Evolutionary conservation across 2,113 vertebrate species (phyloP), one percentile per base, ranked within the genome.

Genomic region (Xenopus borealis): DNA sequence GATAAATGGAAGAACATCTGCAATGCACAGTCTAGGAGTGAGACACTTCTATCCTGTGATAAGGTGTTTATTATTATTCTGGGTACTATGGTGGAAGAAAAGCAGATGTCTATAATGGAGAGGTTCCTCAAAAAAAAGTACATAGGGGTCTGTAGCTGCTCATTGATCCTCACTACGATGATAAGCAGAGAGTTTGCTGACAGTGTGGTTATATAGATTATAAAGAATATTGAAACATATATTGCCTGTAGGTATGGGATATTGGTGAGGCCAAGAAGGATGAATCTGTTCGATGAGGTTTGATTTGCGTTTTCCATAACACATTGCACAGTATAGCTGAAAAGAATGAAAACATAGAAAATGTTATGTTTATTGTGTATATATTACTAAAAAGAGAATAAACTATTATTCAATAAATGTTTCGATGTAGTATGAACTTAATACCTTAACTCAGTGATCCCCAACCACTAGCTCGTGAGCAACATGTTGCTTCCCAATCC

Each of bases 1-100:
- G 72, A 52, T 10, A 73, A 11, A 11, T 64, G 65, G 10, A 73
- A 73, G 30, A 67, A 75, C 72, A 75, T 67, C 72, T 75, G 72
- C 7, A 64, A n/a, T 33, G 64, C 72, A 33, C 72, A 75, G 33
- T 64, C 72, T 30, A 67, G 17, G 40, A 67, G 59, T 19, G 72
- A 67, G 61, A 75, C 66, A 17, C 53, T 66, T 47, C 46, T 61
- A 55, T 67, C 63, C 23, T 17, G 33, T 30, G 40, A 46, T 58
- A 75, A 33, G 16, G 64, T 67, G 19, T 47, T 75, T 5, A 30
- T 40, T 3, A 75, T 27, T 27, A 27, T 27, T 27, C 23, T 27
- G 23, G 23, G 23, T 27, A 27, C 23, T 27, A 27, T 27, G 64
- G 72, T 69, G 69, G 69, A 23, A 4, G 57, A 61, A 33, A 44